Evolutionary conservation across 2,888 invertebrate species (phyloP).

Genomic region (Lydus trimaculatus): DNA sequence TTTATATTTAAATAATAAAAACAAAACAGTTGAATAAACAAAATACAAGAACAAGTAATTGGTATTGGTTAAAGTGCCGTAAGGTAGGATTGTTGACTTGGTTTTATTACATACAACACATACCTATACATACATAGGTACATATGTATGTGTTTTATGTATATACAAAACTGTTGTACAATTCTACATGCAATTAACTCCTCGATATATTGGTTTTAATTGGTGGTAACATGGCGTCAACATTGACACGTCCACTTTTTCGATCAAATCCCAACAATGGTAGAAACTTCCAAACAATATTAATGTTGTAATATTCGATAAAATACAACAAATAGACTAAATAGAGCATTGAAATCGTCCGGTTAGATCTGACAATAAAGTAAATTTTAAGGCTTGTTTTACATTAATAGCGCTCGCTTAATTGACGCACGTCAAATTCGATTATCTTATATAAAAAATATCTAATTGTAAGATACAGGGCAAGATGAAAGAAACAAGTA

Average conservation of each 20-base stretch:
- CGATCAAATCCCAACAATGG: no score
- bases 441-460: no score
- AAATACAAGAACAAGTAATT: neutral
- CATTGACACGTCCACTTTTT: neutral
- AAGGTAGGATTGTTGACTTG: neutral
- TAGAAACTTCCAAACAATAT: no score
- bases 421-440: no score
- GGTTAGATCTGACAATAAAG: no score
- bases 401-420: no score
- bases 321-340: no score
- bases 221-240: neutral
- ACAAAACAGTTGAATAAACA: neutral
- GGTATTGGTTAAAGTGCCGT: neutral
- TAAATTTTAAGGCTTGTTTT: no score
- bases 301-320: no score
- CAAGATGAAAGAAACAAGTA: no score
- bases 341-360: no score
- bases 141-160: neutral
- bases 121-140: neutral
- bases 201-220: neutral
- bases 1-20: neutral
- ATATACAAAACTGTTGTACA: neutral
- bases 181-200: constrained; percentile 1
- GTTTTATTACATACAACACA: neutral
- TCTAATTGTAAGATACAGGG: no score